A percentile compares a stretch with the other conserved stretches of the same genome.
Conservation (phyloP, 2,113 vertebrate species). For the Cyprinodon brontotheroides region DNA sequence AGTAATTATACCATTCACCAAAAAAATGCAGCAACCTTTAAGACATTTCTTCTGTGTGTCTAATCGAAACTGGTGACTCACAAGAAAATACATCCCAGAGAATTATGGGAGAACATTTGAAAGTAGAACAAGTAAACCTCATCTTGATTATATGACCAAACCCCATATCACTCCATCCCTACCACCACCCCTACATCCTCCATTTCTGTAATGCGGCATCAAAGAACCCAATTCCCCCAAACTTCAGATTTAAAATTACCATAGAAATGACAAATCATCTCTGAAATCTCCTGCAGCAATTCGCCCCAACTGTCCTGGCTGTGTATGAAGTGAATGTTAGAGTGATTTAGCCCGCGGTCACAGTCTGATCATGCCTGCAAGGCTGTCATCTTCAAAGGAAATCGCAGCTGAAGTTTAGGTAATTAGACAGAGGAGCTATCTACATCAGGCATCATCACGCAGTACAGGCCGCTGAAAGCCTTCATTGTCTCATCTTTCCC, state of each 20-base stretch:
- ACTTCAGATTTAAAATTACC: conserved; percentile 54
- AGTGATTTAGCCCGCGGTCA: conserved; percentile 58
- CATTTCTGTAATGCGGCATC: conserved; percentile 37
- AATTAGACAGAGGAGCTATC: conserved; percentile 70
- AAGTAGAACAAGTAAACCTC: background rate
- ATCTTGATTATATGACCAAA: conserved; percentile 11
- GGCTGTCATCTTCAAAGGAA: conserved; percentile 68
- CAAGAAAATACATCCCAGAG: background rate
- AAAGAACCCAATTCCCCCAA: conserved; percentile 48
- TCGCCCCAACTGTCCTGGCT: conserved; percentile 31
- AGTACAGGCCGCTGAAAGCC: conserved; percentile 41
- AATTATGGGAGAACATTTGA: background rate
- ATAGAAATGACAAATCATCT: conserved; percentile 64
- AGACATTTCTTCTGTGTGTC: too few species aligned
- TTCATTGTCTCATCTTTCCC: conserved; percentile 53
- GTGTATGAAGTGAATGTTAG: conserved; percentile 50
- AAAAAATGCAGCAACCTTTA: too few species aligned
- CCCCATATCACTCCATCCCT: too few species aligned
- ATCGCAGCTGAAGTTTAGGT: conserved; percentile 65
- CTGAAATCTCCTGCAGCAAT: conserved; percentile 58
- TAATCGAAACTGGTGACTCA: background rate
- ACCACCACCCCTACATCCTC: background rate
- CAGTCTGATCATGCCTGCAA: conserved; percentile 58
- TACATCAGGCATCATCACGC: conserved; percentile 54
- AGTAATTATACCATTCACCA: background rate